A percentile compares a stretch with the other conserved stretches of the same genome.
These are phyloP conservation scores for Leptopilina clavipes DNA, from an alignment of 1,140 invertebrate genomes.

Conservation along the genomic window DNA sequence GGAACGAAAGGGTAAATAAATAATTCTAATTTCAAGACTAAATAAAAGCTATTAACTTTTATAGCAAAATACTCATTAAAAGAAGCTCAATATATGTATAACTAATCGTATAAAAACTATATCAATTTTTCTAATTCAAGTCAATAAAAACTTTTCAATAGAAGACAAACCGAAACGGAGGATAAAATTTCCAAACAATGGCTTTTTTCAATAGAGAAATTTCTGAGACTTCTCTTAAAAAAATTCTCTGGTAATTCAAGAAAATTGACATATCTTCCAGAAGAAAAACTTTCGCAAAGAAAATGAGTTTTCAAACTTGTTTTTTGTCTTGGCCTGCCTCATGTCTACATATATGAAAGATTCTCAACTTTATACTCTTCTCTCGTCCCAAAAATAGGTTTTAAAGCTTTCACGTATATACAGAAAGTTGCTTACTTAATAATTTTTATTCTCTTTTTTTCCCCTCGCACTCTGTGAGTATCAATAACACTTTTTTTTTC, in stretches of 20 bases:
- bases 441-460: constrained; percentile 10
- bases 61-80: neutral
- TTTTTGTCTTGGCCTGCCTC: neutral
- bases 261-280: neutral
- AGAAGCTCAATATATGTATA: neutral
- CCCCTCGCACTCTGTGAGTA: neutral
- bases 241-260: neutral
- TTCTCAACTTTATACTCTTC: constrained; percentile 20
- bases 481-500: neutral
- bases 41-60: constrained; percentile 6
- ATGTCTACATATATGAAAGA: constrained; percentile 4
- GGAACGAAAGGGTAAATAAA: neutral
- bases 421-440: constrained; percentile 9
- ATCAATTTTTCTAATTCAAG: neutral
- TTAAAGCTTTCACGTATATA: constrained; percentile 15
- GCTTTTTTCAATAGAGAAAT: neutral
- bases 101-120: neutral
- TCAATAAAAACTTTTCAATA: neutral
- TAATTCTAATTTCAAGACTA: constrained; percentile 5
- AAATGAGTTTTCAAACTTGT: constrained; percentile 1
- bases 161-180: neutral
- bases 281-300: neutral
- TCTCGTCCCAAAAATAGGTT: constrained; percentile 23
- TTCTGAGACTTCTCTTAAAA: too few species aligned
- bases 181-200: neutral